phyloP scores from a whole-genome alignment of 2,888 invertebrate species.

The Troides helena region DNA sequence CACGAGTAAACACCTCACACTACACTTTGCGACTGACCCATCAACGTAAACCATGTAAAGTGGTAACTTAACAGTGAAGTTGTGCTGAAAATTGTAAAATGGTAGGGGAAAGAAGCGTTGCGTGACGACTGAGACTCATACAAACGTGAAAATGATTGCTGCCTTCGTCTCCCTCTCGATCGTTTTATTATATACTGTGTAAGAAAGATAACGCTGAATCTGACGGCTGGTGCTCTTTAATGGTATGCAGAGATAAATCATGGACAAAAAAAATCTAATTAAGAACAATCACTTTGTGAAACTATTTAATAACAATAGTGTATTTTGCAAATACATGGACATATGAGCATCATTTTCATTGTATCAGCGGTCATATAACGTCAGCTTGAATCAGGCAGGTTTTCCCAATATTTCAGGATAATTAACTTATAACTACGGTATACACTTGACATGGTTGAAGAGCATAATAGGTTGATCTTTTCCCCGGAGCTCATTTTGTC shows the following conservation, averaged over 20 bases:
- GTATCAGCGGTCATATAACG: no score
- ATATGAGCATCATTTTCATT: no score
- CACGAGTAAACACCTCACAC: constrained; percentile 47
- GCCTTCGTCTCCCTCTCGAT: constrained; percentile 16
- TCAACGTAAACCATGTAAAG: constrained; percentile 43
- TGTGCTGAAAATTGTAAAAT: constrained; percentile 50
- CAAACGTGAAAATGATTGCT: constrained; percentile 66
- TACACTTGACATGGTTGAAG: no score
- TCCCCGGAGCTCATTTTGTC: no score
- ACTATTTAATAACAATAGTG: no score
- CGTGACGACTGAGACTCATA: constrained; percentile 57
- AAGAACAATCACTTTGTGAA: not conserved
- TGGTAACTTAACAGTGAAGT: constrained; percentile 43
- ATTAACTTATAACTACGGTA: no score
- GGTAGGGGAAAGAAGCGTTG: constrained; percentile 66
- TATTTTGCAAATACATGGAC: no score
- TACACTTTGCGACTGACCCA: constrained; percentile 40
- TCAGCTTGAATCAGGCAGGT: no score
- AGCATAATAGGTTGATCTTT: no score
- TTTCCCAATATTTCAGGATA: no score
- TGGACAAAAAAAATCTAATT: not conserved
- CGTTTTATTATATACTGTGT: not conserved
- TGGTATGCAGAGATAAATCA: not conserved
- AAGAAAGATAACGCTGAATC: not conserved
- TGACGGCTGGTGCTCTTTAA: not conserved